Conservation (phyloP, 2,888 invertebrate species). For the Dryocosmus kuriphilus region DNA sequence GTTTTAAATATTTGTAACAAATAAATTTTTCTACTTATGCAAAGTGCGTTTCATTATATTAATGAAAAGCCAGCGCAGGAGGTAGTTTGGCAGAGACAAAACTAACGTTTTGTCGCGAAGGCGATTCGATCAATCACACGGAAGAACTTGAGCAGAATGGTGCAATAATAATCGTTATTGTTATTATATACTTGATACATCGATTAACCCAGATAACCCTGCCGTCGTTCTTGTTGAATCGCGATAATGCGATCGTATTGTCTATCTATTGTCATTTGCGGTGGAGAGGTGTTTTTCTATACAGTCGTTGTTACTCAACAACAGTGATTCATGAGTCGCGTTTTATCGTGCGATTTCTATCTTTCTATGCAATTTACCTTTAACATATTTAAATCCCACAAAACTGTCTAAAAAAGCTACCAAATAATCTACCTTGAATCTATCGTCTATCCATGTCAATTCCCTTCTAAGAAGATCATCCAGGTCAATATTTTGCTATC, state of each 20-base stretch:
- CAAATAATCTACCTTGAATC: too few relatives aligned
- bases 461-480: too few relatives aligned
- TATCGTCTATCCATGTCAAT: too few relatives aligned
- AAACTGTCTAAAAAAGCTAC: too few relatives aligned
- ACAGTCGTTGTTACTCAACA: conserved; percentile 1
- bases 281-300: conserved; percentile 21
- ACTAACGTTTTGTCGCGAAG: not conserved
- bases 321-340: conserved; percentile 32
- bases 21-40: too few relatives aligned
- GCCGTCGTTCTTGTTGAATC: not conserved
- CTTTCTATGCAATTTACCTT: not conserved
- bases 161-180: conserved; percentile 16
- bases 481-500: too few relatives aligned
- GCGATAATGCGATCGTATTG: conserved; percentile 25
- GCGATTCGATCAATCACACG: conserved; percentile 4
- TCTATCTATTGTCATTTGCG: conserved; percentile 27
- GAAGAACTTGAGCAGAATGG: conserved; percentile 3
- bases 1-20: too few relatives aligned
- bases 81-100: not conserved
- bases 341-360: not conserved
- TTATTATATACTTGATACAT: conserved; percentile 21
- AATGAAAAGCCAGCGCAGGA: too few relatives aligned
- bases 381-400: not conserved
- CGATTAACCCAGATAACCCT: conserved; percentile 19
- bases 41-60: too few relatives aligned